Conservation (phyloP, 1,140 invertebrate species). For the Diorhabda carinulata region DNA sequence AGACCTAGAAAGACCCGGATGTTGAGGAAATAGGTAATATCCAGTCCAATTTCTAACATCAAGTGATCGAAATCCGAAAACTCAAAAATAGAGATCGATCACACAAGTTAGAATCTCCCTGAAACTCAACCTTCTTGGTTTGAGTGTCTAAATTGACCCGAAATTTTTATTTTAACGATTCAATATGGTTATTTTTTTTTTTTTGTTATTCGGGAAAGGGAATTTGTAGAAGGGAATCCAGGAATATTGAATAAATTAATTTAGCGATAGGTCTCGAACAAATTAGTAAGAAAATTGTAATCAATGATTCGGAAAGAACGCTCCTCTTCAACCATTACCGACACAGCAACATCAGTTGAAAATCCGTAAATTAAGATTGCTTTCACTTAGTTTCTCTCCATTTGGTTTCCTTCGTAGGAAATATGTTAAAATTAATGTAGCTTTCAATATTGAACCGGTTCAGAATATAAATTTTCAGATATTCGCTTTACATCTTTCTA, state of each 20-base stretch:
- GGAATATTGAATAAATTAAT: conserved; percentile 30
- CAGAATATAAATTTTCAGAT: conserved; percentile 39
- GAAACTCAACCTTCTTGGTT: no score
- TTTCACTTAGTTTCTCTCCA: conserved; percentile 32
- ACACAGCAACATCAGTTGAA: conserved; percentile 14
- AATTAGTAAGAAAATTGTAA: conserved; percentile 43
- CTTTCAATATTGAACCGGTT: conserved; percentile 41
- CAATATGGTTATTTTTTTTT: neutral
- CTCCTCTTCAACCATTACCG: conserved; percentile 12
- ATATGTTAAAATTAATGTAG: conserved; percentile 44
- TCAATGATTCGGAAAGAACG: conserved; percentile 42
- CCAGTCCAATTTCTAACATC: no score
- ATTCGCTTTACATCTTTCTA: conserved; percentile 32
- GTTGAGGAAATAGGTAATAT: no score
- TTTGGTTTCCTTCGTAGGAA: conserved; percentile 35
- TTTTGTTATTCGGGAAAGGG: neutral
- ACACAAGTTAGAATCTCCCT: no score
- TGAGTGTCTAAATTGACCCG: no score
- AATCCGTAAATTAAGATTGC: conserved; percentile 39
- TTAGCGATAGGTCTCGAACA: conserved; percentile 29
- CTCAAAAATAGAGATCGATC: no score
- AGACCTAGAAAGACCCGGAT: no score
- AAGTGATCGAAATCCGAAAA: no score
- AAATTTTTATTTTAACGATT: no score
- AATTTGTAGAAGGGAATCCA: conserved; percentile 12